Conservation (phyloP, 2,888 invertebrate genomes). For the Marasmarcha lunaedactyla region DNA sequence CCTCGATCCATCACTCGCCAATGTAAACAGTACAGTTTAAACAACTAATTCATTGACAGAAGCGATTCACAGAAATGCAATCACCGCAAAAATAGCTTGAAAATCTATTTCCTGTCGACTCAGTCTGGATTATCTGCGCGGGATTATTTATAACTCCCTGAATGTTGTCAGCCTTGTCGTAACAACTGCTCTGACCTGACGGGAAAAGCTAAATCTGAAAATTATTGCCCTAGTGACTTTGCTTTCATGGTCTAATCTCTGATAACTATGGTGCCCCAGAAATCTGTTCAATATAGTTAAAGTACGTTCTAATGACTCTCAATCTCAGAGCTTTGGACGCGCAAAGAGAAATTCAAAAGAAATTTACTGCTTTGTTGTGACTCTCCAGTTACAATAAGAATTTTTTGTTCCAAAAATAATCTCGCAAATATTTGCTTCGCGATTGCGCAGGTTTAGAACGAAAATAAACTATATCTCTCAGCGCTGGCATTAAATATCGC, state of each 20-base stretch:
- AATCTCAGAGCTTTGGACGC: no score
- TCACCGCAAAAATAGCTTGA: no score
- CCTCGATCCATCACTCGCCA: no score
- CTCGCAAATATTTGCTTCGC: slow-evolving; percentile 46
- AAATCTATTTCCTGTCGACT: slow-evolving; percentile 5
- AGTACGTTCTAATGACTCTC: no score
- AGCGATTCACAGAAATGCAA: no score
- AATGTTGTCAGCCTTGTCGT: slow-evolving; percentile 58
- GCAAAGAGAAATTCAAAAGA: no score
- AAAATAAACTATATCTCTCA: slow-evolving; percentile 47
- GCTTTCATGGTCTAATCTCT: background rate
- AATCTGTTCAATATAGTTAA: no score
- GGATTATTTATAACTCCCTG: slow-evolving; percentile 57
- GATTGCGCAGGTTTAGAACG: slow-evolving; percentile 35
- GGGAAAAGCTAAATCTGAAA: slow-evolving; percentile 23
- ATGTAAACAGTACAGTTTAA: no score
- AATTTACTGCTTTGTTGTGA: slow-evolving; percentile 1
- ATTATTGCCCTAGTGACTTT: slow-evolving; percentile 20
- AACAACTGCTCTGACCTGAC: slow-evolving; percentile 40
- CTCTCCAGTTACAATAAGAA: slow-evolving; percentile 20
- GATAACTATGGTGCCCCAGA: no score
- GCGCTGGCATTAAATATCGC: slow-evolving; percentile 41
- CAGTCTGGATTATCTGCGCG: slow-evolving; percentile 33
- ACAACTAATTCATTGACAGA: no score
- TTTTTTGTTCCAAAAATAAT: slow-evolving; percentile 38